Conservation (phyloP, 2,797 vertebrate species). For the Craterocephalus amniculus region DNA sequence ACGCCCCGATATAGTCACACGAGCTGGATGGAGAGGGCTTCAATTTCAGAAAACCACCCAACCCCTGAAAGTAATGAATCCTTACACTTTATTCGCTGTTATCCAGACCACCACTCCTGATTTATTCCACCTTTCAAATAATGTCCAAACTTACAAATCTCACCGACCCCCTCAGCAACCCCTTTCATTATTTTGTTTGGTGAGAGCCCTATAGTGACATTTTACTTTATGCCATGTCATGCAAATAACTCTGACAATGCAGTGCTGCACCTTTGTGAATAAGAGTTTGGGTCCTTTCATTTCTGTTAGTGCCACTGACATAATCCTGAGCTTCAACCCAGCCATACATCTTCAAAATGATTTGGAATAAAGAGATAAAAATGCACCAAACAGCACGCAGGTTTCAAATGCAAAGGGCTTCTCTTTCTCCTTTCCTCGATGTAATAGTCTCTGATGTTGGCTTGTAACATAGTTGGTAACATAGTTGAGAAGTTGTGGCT, state of each 20-base stretch:
- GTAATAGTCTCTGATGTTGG: background rate
- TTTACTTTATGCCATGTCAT: background rate
- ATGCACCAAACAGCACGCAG: background rate
- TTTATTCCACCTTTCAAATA: background rate
- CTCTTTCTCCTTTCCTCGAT: background rate
- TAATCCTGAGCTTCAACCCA: background rate
- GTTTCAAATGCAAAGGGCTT: background rate
- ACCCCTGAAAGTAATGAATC: background rate
- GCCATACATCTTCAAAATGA: background rate
- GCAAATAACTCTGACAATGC: no score
- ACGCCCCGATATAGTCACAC: slow-evolving; percentile 59
- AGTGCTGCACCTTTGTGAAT: background rate
- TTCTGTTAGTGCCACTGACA: background rate
- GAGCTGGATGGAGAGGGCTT: slow-evolving; percentile 41
- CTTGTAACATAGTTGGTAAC: background rate
- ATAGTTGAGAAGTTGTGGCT: background rate
- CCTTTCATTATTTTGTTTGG: no score
- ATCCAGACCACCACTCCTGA: background rate
- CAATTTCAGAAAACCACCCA: slow-evolving; percentile 35
- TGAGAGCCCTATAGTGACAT: background rate
- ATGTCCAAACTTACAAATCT: background rate
- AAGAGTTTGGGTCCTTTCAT: background rate
- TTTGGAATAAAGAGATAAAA: background rate
- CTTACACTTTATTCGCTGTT: background rate
- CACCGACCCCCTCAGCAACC: no score